Evolutionary conservation across 2,888 invertebrate species (phyloP).

Genomic region (Venusia cambrica): DNA sequence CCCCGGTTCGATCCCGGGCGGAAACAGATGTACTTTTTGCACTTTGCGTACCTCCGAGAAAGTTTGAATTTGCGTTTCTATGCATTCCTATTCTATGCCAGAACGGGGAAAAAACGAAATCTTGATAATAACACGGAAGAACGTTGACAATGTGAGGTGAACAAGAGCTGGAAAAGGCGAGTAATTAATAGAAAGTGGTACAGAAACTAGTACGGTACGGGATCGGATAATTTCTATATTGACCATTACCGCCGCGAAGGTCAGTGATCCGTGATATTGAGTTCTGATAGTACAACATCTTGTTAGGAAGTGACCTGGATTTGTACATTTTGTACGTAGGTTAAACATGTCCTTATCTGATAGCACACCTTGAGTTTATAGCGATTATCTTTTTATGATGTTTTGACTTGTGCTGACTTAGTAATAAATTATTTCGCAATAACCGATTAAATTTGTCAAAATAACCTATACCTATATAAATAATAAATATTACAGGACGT

Average conservation of each 20-base stretch:
- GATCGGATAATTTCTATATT: constrained; percentile 60
- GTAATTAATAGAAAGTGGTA: constrained; percentile 72
- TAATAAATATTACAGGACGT: no score
- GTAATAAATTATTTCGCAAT: no score
- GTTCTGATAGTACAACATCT: constrained; percentile 25
- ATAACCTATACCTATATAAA: no score
- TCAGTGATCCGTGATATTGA: constrained; percentile 40
- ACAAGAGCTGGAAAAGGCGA: constrained; percentile 56
- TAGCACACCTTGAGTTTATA: constrained; percentile 20
- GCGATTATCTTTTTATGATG: constrained; percentile 11
- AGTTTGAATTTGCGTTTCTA: constrained; percentile 22
- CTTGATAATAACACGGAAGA: constrained; percentile 64
- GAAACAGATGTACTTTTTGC: constrained; percentile 67
- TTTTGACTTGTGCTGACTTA: no score
- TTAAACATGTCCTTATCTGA: constrained; percentile 21
- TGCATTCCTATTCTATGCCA: constrained; percentile 12
- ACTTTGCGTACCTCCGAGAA: background rate
- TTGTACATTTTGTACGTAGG: constrained; percentile 19
- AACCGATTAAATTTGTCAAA: no score
- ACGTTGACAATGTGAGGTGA: constrained; percentile 59
- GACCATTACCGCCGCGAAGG: constrained; percentile 47
- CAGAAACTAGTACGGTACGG: constrained; percentile 50
- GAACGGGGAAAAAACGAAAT: constrained; percentile 32
- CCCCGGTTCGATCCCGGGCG: constrained; percentile 87
- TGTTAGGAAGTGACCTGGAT: constrained; percentile 25